Evolutionary conservation across 2,888 invertebrate genomes (phyloP), one percentile per base, ranked within the genome.

Genomic region (Caenorhabditis doughertyi): DNA sequence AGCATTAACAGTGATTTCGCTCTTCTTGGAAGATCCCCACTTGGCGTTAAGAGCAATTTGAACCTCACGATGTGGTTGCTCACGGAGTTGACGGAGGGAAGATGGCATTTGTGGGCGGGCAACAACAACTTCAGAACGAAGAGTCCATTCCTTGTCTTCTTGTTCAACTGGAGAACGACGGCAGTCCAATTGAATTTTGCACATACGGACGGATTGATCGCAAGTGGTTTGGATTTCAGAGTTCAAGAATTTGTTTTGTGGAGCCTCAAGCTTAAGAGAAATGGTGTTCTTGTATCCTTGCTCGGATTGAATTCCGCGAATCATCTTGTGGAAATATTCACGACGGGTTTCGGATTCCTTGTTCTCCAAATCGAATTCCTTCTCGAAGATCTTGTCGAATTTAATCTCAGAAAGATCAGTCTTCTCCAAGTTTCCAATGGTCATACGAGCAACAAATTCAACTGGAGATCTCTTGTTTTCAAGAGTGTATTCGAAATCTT

Each of bases 71-170:
- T 87, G 83, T 70, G 84, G 81, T 79, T 84, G 81, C 55, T 81
- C 81, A 42, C 71, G 62, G 21, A 85, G 80, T 56, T 84, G 68
- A 11, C 76, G 47, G 49, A 87, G 70, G 51, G 81, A 60, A 18
- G 71, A 47, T 71, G 76, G 81, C 81, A 64, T 74, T 51, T 87
- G 79, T 72, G 90, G 90, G 42, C 83, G 65, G 29, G 86, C 68
- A 42, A 79, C 49, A 56, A 87, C 80, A 25, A 83, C 32, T 55
- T 83, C 68, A 21, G 84, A 29, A 53, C 73, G 74, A 62, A 89
- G 56, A 13, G 55, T 83, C 89, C 89, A 89, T 29, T 87, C 79
- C 42, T 72, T 55, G 55, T 23, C 49, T 58, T 88, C 85, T 49
- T 82, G 70, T 23, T 64, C 58, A 29, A 79, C 8, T 47, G 83